Base-by-base conservation (phyloP, 2,888 invertebrate genomes). In the Lasioglossum lativentre region DNA sequence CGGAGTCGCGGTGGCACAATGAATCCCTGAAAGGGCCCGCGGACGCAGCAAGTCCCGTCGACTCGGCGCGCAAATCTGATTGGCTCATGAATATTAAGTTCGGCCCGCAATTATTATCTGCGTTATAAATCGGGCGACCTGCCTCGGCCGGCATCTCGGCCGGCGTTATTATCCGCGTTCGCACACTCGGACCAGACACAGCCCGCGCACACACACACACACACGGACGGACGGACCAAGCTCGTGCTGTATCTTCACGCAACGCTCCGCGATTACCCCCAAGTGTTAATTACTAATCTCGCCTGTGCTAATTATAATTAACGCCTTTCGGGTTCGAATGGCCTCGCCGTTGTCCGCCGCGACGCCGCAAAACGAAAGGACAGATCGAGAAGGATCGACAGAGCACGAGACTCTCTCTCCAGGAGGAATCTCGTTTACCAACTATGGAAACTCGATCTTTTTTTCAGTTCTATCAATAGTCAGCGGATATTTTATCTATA, bases 61-160 rank as follows among this genome's bases (percentile, higher is more conserved):
- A 93, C 92, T 92, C 91, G 92, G 91, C 93, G 93, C 91, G 94
- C 94, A 93, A 94, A 95, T 95, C 94, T 94, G 95, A 95, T 95
- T 95, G 95, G 94, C 94, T 95, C 95, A 95, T 95, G 95, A 95
- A 95, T 95, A 95, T 95, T 95, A 95, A 95, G 95, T 94, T 94
- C 94, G 93, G 92, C 92, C 94, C 91, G 94, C 94, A 95, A 95
- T 95, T 94, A 95, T 95, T 94, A 95, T 95, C 95, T 94, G 94
- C 94, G 94, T 94, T 95, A 94, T 95, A 95, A 95, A 95, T 95
- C 95, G 94, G 94, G 93, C 91, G 93, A 94, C 89, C 86, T 86
- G 89, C 82, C 87, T 88, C 87, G 87, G 85, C 89, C 85, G 86
- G 86, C 88, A 89, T 86, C 90, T 86, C 86, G 88, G 82, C 86